A percentile compares a stretch with the other conserved stretches of the same genome.
These are phyloP conservation scores for Lordiphosa collinella DNA, from an alignment of 1,140 invertebrate species.

Conservation along the genomic window DNA sequence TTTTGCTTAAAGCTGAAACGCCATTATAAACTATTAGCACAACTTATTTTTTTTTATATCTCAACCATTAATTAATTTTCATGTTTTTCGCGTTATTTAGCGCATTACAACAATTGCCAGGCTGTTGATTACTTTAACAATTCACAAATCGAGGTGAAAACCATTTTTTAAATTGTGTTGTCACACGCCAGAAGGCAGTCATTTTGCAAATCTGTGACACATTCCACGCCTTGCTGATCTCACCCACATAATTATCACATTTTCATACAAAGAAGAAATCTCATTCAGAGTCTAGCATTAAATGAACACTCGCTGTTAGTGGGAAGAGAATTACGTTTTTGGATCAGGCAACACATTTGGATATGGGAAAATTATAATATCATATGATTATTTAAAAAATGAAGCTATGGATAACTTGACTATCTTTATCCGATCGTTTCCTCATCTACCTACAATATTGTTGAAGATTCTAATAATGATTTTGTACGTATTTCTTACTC, in stretches of 20 bases:
- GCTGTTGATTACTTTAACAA: conserved; percentile 11
- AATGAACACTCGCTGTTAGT: too few relatives aligned
- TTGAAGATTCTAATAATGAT: too few relatives aligned
- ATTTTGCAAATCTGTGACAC: conserved; percentile 17
- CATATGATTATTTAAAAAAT: too few relatives aligned
- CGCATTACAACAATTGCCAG: conserved; percentile 15
- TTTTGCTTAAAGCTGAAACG: conserved; percentile 12
- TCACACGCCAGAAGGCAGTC: conserved; percentile 1
- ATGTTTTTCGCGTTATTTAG: conserved; percentile 6
- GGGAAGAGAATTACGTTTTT: too few relatives aligned
- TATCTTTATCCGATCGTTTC: too few relatives aligned
- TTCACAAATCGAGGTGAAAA: conserved; percentile 11
- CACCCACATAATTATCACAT: not conserved
- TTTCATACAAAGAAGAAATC: conserved; percentile 5
- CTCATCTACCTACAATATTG: too few relatives aligned
- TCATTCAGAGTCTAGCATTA: too few relatives aligned
- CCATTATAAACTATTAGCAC: conserved; percentile 6
- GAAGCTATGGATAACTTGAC: too few relatives aligned
- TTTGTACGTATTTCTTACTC: too few relatives aligned
- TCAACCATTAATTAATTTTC: not conserved
- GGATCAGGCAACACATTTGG: too few relatives aligned
- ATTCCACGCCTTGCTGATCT: conserved; percentile 20
- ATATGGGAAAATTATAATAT: too few relatives aligned
- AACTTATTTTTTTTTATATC: not conserved
- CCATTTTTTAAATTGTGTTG: conserved; percentile 7